phyloP scores from a whole-genome alignment of 2,113 vertebrate genomes.

The Stegostoma tigrinum region DNA sequence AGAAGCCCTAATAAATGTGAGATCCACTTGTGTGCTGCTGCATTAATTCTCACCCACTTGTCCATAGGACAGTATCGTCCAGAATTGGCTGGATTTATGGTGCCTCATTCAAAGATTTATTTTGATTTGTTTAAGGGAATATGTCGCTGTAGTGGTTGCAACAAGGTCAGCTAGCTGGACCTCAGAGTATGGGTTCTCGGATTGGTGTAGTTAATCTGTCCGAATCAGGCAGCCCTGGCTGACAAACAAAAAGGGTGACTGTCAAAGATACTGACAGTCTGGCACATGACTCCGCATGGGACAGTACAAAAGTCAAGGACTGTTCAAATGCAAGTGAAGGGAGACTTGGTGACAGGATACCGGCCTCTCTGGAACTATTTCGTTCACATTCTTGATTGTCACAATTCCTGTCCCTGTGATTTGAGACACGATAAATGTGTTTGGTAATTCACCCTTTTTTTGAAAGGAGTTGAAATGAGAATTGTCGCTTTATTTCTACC shows the following conservation, averaged over 20 bases:
- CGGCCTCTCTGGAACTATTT: neutral
- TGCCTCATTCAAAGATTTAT: no score
- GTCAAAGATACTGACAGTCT: no score
- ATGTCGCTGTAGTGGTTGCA: no score
- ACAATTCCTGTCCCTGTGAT: neutral
- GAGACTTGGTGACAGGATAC: no score
- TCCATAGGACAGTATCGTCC: neutral
- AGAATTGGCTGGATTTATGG: neutral
- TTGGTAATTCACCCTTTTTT: neutral
- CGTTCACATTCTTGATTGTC: neutral
- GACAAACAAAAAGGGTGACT: no score
- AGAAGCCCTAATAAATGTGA: neutral
- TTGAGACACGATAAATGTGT: conserved; percentile 2
- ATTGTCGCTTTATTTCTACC: neutral
- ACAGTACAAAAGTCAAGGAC: no score
- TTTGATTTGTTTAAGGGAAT: neutral
- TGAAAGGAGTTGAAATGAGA: neutral
- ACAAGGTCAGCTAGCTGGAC: no score
- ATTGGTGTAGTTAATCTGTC: no score
- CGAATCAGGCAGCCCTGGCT: no score
- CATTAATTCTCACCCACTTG: neutral
- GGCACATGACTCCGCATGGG: no score
- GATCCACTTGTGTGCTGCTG: neutral
- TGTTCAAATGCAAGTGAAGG: no score
- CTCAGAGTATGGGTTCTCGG: no score